Percentiles rank a stretch among this genome's conserved stretches.
These are phyloP conservation scores for Clitarchus hookeri DNA, from an alignment of 2,888 invertebrate genomes.

Conservation along the genomic window DNA sequence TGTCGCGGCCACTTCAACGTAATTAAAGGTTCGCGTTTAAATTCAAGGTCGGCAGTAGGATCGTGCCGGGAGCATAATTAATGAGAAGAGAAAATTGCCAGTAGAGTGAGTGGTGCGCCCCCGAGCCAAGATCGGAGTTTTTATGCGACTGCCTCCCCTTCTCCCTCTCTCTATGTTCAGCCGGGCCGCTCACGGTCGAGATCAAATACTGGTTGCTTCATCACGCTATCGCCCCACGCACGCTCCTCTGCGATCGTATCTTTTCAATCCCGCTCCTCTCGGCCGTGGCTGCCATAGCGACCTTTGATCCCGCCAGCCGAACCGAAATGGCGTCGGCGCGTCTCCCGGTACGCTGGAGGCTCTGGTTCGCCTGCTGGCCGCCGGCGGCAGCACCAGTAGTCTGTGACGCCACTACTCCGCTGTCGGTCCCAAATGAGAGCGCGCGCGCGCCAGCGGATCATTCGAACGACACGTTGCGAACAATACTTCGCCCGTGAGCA, in stretches of 20 bases:
- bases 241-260: not conserved
- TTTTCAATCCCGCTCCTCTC: not conserved
- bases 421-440: not conserved
- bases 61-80: not conserved
- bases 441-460: not conserved
- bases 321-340: conserved; percentile 8
- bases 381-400: not conserved
- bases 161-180: not conserved
- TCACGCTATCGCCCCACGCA: conserved; percentile 14
- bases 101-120: not conserved
- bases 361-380: not conserved
- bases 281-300: conserved; percentile 8
- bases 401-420: not conserved
- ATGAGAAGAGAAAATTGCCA: not conserved
- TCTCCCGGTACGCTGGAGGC: not conserved
- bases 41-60: not conserved
- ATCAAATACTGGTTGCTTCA: conserved; percentile 8
- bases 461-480: too few relatives aligned
- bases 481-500: too few relatives aligned
- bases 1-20: not conserved
- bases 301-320: not conserved
- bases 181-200: not conserved
- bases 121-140: not conserved
- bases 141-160: not conserved
- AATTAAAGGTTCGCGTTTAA: not conserved